Evolutionary conservation across 2,888 invertebrate species (phyloP).

Genomic region (Calephelis perditalis): DNA sequence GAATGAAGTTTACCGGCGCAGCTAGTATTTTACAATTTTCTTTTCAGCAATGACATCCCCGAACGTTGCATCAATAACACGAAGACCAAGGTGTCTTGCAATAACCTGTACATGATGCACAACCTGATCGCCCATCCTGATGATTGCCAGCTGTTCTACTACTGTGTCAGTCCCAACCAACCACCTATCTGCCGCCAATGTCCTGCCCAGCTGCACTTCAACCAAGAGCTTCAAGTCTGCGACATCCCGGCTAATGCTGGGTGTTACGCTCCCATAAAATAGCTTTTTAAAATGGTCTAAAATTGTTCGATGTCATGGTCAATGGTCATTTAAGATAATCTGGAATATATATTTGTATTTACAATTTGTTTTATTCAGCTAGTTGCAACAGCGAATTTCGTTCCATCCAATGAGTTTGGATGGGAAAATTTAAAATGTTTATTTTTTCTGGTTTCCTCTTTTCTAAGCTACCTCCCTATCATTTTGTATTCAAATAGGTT

Average conservation of each 20-base stretch:
- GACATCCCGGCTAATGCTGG: conserved; percentile 24
- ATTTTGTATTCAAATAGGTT: no score
- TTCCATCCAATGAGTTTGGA: no score
- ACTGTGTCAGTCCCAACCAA: conserved; percentile 28
- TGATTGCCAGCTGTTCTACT: conserved; percentile 37
- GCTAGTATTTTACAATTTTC: no score
- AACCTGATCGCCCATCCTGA: conserved; percentile 30
- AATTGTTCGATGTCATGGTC: no score
- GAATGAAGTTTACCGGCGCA: no score
- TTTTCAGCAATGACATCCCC: conserved; percentile 23
- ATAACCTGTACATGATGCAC: conserved; percentile 11
- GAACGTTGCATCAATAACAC: conserved; percentile 32
- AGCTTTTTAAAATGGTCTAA: not conserved
- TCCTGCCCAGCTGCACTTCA: conserved; percentile 27
- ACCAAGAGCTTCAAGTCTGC: conserved; percentile 25
- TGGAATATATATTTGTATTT: no score
- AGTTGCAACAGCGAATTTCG: no score
- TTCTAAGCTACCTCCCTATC: no score
- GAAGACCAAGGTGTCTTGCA: conserved; percentile 36
- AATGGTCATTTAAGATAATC: no score
- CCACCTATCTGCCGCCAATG: conserved; percentile 35
- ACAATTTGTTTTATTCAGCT: no score
- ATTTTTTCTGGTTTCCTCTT: no score
- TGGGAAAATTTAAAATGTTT: no score
- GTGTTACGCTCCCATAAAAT: conserved; percentile 15